These are phyloP conservation scores for Hydrochoerus hydrochaeris DNA, from an alignment of 2,113 vertebrate species.

Conservation along the genomic window DNA sequence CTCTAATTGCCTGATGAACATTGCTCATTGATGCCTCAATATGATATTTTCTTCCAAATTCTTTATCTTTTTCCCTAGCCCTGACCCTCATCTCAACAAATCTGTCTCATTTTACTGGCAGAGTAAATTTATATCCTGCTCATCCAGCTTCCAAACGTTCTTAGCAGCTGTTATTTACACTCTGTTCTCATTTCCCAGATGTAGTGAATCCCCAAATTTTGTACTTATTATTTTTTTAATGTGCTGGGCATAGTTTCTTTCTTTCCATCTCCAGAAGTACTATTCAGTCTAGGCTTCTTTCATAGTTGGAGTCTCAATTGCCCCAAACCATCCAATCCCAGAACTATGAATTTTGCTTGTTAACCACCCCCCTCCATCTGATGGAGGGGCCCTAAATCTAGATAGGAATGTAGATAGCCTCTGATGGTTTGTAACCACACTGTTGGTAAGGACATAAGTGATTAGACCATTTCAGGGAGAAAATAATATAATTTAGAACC, in stretches of 20 bases:
- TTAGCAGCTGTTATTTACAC: conserved; percentile 21
- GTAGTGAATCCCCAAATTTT: neutral
- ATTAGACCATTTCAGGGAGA: neutral
- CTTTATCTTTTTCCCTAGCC: neutral
- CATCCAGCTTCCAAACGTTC: conserved; percentile 8
- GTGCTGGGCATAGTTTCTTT: neutral
- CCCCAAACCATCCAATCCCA: neutral
- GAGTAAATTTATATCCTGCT: conserved; percentile 16
- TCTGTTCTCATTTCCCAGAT: conserved; percentile 50
- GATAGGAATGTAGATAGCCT: neutral
- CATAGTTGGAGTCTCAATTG: conserved; percentile 5
- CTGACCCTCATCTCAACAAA: neutral
- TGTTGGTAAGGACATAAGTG: conserved; percentile 7
- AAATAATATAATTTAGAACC: conserved; percentile 47
- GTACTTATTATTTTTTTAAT: neutral
- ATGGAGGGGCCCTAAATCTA: neutral
- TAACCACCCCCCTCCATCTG: neutral
- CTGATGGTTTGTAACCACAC: neutral
- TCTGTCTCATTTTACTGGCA: conserved; percentile 18
- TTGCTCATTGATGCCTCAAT: neutral
- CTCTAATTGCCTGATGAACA: conserved; percentile 32
- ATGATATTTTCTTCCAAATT: neutral
- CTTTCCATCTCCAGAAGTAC: neutral
- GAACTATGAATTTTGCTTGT: neutral
- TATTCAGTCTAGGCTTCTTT: neutral